A percentile compares a stretch with the other conserved stretches of the same genome.
phyloP scores from a whole-genome alignment of 1,140 invertebrate species.

The Ganaspis sp. region DNA sequence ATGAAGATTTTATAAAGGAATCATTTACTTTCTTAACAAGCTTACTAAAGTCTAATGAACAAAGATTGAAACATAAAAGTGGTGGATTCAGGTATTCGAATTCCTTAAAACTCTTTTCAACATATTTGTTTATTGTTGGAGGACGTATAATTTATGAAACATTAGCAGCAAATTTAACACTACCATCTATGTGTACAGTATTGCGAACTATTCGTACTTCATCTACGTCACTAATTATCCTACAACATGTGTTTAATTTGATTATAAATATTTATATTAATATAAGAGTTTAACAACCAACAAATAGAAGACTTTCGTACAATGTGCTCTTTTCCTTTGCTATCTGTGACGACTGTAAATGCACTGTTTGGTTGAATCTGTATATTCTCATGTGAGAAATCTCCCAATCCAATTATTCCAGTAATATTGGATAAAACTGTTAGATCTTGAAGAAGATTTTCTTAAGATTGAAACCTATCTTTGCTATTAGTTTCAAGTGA shows the following conservation, averaged over 20 bases:
- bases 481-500: neutral
- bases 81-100: neutral
- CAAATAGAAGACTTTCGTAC: neutral
- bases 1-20: neutral
- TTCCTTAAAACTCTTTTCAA: neutral
- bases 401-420: neutral
- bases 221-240: slow-evolving; percentile 33
- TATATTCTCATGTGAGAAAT: neutral
- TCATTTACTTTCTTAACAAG: neutral
- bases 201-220: slow-evolving; percentile 29
- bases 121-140: neutral
- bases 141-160: neutral
- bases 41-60: neutral
- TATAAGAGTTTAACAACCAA: neutral
- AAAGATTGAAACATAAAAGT: neutral
- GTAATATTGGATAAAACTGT: slow-evolving; percentile 1
- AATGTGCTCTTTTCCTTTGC: neutral
- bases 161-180: neutral
- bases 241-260: no score
- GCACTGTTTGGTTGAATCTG: neutral
- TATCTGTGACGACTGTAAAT: neutral
- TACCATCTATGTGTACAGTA: neutral
- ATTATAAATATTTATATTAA: no score
- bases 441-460: neutral
- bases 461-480: neutral